Evolutionary conservation across 2,113 vertebrate species (phyloP).

Genomic region (Gavia stellata): DNA sequence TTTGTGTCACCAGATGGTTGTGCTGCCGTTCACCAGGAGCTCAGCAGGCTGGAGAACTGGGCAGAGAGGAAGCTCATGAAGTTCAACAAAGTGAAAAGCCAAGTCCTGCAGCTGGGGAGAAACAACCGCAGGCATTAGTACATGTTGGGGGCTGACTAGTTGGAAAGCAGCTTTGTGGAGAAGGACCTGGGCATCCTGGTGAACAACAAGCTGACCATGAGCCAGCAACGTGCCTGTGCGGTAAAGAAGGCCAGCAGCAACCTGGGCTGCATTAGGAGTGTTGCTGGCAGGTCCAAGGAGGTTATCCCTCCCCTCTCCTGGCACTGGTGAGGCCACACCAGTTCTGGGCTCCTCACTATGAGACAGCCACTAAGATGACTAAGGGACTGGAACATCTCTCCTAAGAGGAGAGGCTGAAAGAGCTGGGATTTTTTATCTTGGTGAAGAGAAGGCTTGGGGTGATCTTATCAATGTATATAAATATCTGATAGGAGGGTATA

Average conservation of each 20-base stretch:
- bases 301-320: not conserved
- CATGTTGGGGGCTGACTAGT: not conserved
- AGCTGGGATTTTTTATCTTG: not conserved
- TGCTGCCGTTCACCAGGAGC: not conserved
- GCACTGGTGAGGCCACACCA: not conserved
- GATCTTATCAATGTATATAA: too few species aligned
- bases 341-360: not conserved
- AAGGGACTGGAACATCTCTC: not conserved
- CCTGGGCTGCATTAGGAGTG: not conserved
- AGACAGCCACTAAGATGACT: not conserved
- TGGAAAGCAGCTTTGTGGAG: not conserved
- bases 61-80: not conserved
- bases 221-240: too few species aligned
- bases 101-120: not conserved
- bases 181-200: not conserved
- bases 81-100: not conserved
- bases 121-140: not conserved
- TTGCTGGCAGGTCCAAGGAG: not conserved
- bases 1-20: not conserved
- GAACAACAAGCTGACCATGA: not conserved
- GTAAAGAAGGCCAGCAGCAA: not conserved
- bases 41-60: not conserved
- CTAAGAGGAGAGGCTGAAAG: not conserved
- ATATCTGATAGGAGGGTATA: too few species aligned
- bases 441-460: not conserved